Evolutionary conservation across 2,113 vertebrate species (phyloP), one percentile per base, ranked within the genome.

Genomic region (Oplegnathus fasciatus): DNA sequence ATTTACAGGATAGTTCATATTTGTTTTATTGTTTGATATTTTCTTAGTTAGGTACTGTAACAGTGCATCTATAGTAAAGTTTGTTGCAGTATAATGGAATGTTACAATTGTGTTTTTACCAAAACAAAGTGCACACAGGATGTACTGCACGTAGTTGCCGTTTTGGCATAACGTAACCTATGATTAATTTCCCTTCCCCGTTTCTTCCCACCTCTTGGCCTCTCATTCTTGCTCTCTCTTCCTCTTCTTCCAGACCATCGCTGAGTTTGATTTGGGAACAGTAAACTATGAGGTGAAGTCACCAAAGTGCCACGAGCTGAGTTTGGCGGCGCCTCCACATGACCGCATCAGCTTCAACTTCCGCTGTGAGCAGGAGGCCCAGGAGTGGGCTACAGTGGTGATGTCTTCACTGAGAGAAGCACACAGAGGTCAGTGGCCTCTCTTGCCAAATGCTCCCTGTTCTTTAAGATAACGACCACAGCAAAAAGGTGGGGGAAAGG

Each of bases 341-440:
- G 94, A 96, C 42, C 92, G 94, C 22, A 75, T 96, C 83, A 90
- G 91, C 65, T 95, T 97, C 48, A 95, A 92, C 89, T 97, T 97
- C 32, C 94, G 95, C 72, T 95, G 95, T 18, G 96, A 97, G 87
- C 94, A 91, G 60, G 97, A 97, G 87, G 97, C 96, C 0, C 95
- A 96, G 89, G 94, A 95, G 82, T 97, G 97, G 97, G 96, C 96
- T 42, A 97, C 96, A 0, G 95, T 97, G 32, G 54, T 97, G 50
- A 95, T 94, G 86, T 96, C 96, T 17, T 97, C 97, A 4, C 81
- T 97, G 37, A 90, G 95, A 54, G 97, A 98, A 85, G 94, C 95
- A 4, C 94, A 95, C 44, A 96, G 94, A 96, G 96, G 97, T 97
- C 75, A 83, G 92, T 62, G 2, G 9, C 2, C n/a, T 6, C 1